Evolutionary conservation across 2,113 vertebrate species (phyloP).

Genomic region (Daphoenositta chrysoptera): DNA sequence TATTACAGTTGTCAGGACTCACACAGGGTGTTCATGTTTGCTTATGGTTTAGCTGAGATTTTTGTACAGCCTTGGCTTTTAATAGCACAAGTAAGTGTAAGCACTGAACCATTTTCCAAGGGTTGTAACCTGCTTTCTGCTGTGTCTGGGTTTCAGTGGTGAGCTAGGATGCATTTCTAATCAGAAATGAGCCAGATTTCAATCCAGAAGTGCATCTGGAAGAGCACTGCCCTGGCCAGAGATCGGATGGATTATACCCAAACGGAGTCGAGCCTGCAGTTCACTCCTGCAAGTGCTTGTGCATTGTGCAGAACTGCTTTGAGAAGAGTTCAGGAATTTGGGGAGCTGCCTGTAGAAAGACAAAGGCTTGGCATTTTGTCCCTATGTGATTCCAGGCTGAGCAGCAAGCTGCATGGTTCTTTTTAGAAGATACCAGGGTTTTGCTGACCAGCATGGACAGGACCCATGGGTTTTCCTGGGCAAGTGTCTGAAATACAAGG

Average conservation of each 20-base stretch:
- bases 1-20: not conserved
- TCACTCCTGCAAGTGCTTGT: not conserved
- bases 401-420: not conserved
- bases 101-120: not conserved
- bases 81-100: not conserved
- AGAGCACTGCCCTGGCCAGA: not conserved
- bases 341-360: not conserved
- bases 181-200: not conserved
- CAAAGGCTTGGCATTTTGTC: not conserved
- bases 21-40: not conserved
- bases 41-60: not conserved
- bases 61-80: not conserved
- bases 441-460: fast-evolving
- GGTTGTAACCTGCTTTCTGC: not conserved
- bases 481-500: fast-evolving
- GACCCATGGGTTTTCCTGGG: not conserved
- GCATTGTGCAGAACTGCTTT: fast-evolving
- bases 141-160: not conserved
- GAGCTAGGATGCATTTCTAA: not conserved
- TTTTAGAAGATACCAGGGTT: no score
- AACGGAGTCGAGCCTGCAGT: not conserved
- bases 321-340: not conserved
- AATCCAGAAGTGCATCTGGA: not conserved
- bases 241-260: not conserved
- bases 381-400: not conserved